Conservation (phyloP, 2,113 vertebrate genomes). For the Agapornis roseicollis region DNA sequence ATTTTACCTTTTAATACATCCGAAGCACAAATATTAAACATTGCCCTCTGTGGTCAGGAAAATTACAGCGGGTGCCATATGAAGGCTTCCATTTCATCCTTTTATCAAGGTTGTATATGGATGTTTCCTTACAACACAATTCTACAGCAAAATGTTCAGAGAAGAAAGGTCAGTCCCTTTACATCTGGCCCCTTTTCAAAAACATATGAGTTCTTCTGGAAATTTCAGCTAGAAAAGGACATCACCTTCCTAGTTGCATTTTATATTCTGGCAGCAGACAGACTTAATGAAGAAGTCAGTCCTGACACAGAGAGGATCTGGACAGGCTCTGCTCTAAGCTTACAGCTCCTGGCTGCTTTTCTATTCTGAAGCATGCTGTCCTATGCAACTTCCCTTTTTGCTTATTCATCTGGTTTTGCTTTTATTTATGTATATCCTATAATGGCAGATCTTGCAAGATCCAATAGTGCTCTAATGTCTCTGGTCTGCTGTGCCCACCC, state of each 20-base stretch:
- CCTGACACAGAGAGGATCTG: not conserved
- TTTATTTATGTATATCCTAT: not conserved
- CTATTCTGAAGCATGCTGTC: not conserved
- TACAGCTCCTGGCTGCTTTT: not conserved
- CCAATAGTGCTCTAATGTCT: not conserved
- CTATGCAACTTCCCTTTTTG: not conserved
- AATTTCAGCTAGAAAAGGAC: not conserved
- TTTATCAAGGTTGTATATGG: not conserved
- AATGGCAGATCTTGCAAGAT: not conserved
- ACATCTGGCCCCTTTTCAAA: not conserved
- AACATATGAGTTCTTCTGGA: not conserved
- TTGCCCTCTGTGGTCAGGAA: conserved; percentile 14
- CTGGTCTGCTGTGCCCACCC: not conserved
- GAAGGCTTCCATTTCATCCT: conserved; percentile 24
- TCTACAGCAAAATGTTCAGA: not conserved
- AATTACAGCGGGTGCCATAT: not conserved
- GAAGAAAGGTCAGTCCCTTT: conserved; percentile 1
- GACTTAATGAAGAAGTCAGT: not conserved
- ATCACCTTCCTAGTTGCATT: not conserved
- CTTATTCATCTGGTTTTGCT: not conserved
- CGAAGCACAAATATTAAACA: conserved; percentile 34
- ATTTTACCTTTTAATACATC: conserved; percentile 61
- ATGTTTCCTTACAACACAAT: not conserved
- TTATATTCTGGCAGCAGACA: not conserved
- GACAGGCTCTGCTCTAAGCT: fast-evolving